phyloP scores from a whole-genome alignment of 1,140 invertebrate species.

The Pseudobourletiella spinata region DNA sequence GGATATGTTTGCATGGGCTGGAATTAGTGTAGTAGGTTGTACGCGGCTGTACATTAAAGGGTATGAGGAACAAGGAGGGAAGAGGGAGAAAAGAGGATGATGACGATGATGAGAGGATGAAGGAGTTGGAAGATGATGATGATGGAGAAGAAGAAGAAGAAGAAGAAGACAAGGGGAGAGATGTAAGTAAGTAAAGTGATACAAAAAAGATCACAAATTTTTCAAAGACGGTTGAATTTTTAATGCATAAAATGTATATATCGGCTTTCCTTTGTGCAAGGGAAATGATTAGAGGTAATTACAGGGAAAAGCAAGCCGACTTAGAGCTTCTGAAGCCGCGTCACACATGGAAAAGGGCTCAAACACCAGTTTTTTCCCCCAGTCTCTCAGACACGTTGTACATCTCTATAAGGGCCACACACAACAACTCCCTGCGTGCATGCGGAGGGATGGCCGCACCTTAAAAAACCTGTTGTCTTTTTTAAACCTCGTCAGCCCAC shows the following conservation, averaged over 20 bases:
- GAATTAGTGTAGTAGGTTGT: no score
- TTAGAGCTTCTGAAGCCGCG: slow-evolving; percentile 36
- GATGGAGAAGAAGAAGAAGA: no score
- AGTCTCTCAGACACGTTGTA: slow-evolving; percentile 12
- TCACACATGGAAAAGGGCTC: slow-evolving; percentile 35
- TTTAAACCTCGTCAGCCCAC: not conserved
- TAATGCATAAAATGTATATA: slow-evolving; percentile 32
- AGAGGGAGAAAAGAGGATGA: no score
- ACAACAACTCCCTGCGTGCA: slow-evolving; percentile 18
- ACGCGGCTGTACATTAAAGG: no score
- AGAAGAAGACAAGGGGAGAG: not conserved
- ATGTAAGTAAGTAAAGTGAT: slow-evolving; percentile 13
- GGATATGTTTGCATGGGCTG: no score
- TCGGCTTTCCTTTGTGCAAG: slow-evolving; percentile 36
- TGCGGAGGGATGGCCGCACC: not conserved
- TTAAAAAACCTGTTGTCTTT: slow-evolving; percentile 9
- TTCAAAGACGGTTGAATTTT: slow-evolving; percentile 26
- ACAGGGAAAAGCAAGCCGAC: slow-evolving; percentile 37
- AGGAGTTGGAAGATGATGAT: no score
- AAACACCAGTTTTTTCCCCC: slow-evolving; percentile 29
- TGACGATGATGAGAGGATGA: no score
- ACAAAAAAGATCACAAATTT: slow-evolving; percentile 31
- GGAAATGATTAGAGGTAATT: slow-evolving; percentile 38
- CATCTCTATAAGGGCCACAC: slow-evolving; percentile 37
- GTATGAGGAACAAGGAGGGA: no score